phyloP scores from a whole-genome alignment of 2,888 invertebrate species.

The Trypoxylon attenuatum region DNA sequence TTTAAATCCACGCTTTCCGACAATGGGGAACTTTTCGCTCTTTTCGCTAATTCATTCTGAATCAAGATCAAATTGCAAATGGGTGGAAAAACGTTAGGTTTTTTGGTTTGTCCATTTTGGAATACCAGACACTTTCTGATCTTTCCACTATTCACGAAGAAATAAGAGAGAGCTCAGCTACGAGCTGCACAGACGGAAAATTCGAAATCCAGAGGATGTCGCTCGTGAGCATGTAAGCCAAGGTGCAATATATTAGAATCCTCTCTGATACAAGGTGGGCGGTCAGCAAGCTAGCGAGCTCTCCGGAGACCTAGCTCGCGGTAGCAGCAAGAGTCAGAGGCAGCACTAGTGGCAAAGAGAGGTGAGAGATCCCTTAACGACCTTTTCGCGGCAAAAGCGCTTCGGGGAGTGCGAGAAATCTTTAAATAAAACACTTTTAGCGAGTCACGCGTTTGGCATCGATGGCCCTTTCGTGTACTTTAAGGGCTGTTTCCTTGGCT shows the following conservation, averaged over 20 bases:
- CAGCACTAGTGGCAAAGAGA: constrained; percentile 3
- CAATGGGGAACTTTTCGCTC: too few species aligned
- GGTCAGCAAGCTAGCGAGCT: constrained; percentile 8
- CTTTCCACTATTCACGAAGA: not conserved
- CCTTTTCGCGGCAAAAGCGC: constrained; percentile 31
- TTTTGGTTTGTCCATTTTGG: too few species aligned
- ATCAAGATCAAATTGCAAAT: too few species aligned
- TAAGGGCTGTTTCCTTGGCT: constrained; percentile 30
- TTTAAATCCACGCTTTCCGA: too few species aligned
- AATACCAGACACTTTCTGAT: too few species aligned
- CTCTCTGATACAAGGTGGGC: constrained; percentile 11
- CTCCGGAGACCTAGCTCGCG: constrained; percentile 14
- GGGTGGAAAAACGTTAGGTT: too few species aligned
- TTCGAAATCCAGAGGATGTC: constrained; percentile 10
- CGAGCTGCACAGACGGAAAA: not conserved
- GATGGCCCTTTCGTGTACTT: constrained; percentile 45
- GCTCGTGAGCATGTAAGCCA: constrained; percentile 7
- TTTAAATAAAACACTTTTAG: constrained; percentile 50
- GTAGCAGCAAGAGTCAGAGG: not conserved
- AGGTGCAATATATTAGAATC: constrained; percentile 38
- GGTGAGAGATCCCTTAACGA: constrained; percentile 46
- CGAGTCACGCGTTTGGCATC: constrained; percentile 36
- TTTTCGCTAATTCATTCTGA: too few species aligned
- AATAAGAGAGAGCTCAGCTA: not conserved
- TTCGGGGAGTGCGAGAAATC: constrained; percentile 35